phyloP scores from a whole-genome alignment of 2,888 invertebrate genomes.

The Lathronympha strigana region DNA sequence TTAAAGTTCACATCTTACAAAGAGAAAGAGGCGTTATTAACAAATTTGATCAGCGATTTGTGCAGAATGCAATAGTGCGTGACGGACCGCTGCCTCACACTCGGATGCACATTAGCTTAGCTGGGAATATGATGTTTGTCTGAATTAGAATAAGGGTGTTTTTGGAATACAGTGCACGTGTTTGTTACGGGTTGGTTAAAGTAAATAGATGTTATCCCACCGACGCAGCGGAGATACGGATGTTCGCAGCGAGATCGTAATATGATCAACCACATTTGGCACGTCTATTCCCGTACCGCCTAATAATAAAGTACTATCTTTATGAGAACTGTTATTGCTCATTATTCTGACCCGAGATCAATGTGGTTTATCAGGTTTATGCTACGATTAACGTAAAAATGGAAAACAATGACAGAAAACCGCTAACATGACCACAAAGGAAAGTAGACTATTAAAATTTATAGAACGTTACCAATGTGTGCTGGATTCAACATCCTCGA shows the following conservation, averaged over 20 bases:
- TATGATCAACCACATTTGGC: conserved; percentile 43
- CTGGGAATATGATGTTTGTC: neutral
- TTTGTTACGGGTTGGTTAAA: conserved; percentile 1
- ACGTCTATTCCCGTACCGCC: conserved; percentile 34
- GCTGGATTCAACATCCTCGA: conserved; percentile 26
- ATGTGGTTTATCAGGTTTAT: conserved; percentile 25
- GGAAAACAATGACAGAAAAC: conserved; percentile 33
- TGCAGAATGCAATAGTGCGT: conserved; percentile 68
- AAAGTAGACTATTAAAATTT: conserved; percentile 19
- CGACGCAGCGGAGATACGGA: conserved; percentile 31
- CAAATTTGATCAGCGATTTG: conserved; percentile 52
- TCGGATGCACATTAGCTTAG: conserved; percentile 59
- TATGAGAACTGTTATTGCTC: conserved; percentile 25
- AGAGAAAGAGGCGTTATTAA: conserved; percentile 49
- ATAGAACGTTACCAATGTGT: conserved; percentile 17
- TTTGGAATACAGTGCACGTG: neutral
- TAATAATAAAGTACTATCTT: conserved; percentile 25
- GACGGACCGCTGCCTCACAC: conserved; percentile 68
- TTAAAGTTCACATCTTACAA: conserved; percentile 37
- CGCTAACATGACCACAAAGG: conserved; percentile 17
- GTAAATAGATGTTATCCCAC: conserved; percentile 22
- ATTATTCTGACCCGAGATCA: conserved; percentile 14
- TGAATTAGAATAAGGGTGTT: neutral
- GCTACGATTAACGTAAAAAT: conserved; percentile 26
- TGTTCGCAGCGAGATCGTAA: conserved; percentile 38